These are phyloP conservation scores for Darevskia nairensis DNA, from an alignment of 2,797 vertebrate genomes.

Conservation along the genomic window DNA sequence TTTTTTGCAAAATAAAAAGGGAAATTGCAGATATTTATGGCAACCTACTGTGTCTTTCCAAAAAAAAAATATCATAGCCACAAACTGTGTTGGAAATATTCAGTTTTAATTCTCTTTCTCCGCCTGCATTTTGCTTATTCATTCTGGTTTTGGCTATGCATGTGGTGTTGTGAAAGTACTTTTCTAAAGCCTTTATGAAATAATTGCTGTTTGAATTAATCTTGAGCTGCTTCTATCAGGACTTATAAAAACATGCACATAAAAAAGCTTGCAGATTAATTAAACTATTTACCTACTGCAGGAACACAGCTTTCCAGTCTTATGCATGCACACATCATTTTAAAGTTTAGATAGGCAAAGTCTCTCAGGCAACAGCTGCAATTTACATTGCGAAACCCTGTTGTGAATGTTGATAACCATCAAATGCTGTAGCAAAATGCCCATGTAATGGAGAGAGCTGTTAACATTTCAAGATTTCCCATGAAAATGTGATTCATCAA, in stretches of 20 bases:
- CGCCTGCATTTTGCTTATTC: slow-evolving; percentile 27
- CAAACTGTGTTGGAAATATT: slow-evolving; percentile 11
- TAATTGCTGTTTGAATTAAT: slow-evolving; percentile 39
- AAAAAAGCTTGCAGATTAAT: slow-evolving; percentile 46
- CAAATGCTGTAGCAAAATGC: slow-evolving; percentile 15
- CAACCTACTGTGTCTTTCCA: slow-evolving; percentile 31
- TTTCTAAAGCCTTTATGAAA: slow-evolving; percentile 32
- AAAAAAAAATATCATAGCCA: background rate
- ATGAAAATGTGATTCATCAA: background rate
- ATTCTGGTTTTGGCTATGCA: slow-evolving; percentile 42
- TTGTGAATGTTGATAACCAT: slow-evolving; percentile 8
- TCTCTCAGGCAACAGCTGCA: slow-evolving; percentile 18
- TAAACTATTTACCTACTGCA: slow-evolving; percentile 24
- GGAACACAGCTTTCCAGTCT: slow-evolving; percentile 31
- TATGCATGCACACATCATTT: slow-evolving; percentile 5
- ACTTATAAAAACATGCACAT: slow-evolving; percentile 44
- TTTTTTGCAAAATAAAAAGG: background rate
- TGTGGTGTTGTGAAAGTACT: slow-evolving; percentile 9
- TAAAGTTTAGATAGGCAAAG: slow-evolving; percentile 32
- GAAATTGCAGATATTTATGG: background rate
- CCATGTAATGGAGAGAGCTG: slow-evolving; percentile 26
- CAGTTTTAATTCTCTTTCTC: slow-evolving; percentile 16
- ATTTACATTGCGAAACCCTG: slow-evolving; percentile 16
- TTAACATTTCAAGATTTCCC: slow-evolving; percentile 13
- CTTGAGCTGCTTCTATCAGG: background rate